Percentiles rank a stretch among this genome's conserved stretches.
These are phyloP conservation scores for Ectropis crepuscularia DNA, from an alignment of 2,888 invertebrate species.

Conservation along the genomic window DNA sequence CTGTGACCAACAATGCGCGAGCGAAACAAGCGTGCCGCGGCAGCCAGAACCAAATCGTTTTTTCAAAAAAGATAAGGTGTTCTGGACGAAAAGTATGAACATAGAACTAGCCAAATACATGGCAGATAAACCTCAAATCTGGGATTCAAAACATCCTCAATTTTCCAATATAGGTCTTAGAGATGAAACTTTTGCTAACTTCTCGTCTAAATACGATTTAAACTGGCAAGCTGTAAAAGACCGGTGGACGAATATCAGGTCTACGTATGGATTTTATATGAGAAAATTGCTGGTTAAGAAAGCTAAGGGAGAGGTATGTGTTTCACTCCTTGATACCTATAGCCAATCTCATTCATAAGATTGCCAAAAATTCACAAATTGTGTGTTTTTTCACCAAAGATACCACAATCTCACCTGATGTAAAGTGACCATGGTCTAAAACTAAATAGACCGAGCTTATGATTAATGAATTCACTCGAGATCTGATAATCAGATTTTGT, in stretches of 20 bases:
- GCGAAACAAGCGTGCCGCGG: too few species aligned
- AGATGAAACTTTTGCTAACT: slow-evolving; percentile 72
- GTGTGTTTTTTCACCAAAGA: too few species aligned
- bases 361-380: too few species aligned
- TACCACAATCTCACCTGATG: too few species aligned
- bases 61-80: slow-evolving; percentile 76
- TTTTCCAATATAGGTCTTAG: slow-evolving; percentile 67
- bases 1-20: too few species aligned
- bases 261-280: slow-evolving; percentile 73
- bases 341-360: too few species aligned
- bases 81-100: slow-evolving; percentile 78
- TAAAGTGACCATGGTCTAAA: too few species aligned
- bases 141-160: slow-evolving; percentile 76
- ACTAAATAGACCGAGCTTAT: too few species aligned
- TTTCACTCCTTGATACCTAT: background rate
- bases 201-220: slow-evolving; percentile 71
- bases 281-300: slow-evolving; percentile 68
- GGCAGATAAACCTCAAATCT: slow-evolving; percentile 69
- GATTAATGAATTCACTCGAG: too few species aligned
- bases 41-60: too few species aligned
- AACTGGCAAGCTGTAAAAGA: slow-evolving; percentile 77
- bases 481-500: too few species aligned
- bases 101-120: slow-evolving; percentile 74
- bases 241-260: slow-evolving; percentile 78
- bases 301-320: slow-evolving; percentile 59